Evolutionary conservation across 2,113 vertebrate species (phyloP).

Genomic region (Phainopepla nitens): DNA sequence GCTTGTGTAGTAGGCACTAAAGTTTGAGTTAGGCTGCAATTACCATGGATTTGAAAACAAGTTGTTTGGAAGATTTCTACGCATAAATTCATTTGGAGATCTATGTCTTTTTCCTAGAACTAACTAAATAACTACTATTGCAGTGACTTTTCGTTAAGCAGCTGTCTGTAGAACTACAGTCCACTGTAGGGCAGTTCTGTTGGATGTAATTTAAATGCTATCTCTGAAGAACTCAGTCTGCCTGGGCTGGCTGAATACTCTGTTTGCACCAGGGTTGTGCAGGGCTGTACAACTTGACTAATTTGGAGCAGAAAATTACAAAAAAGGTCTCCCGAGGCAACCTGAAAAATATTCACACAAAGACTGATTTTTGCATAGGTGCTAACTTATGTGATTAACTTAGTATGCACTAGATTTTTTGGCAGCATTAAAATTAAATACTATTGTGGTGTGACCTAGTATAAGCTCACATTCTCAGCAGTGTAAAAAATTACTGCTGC

Average conservation of each 20-base stretch:
- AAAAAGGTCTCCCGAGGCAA: not conserved
- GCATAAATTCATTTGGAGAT: not conserved
- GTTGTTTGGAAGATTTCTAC: not conserved
- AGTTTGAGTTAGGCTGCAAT: not conserved
- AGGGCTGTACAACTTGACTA: not conserved
- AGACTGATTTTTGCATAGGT: not conserved
- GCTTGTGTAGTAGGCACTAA: not conserved
- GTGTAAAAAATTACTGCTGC: not conserved
- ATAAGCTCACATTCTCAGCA: not conserved
- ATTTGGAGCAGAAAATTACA: not conserved
- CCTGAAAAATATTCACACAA: not conserved
- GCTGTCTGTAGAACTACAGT: not conserved
- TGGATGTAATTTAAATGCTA: not conserved
- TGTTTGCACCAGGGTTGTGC: not conserved
- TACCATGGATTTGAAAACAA: not conserved
- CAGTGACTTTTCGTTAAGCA: not conserved
- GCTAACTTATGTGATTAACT: not conserved
- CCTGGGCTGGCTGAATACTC: not conserved
- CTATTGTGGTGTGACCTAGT: not conserved
- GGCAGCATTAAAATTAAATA: not conserved
- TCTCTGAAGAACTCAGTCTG: not conserved
- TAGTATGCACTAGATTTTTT: not conserved
- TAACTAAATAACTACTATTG: not conserved
- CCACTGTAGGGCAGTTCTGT: not conserved
- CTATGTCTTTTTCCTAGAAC: not conserved